These are phyloP conservation scores for Eugnorisma glareosa DNA, from an alignment of 2,888 invertebrate genomes.

Conservation along the genomic window DNA sequence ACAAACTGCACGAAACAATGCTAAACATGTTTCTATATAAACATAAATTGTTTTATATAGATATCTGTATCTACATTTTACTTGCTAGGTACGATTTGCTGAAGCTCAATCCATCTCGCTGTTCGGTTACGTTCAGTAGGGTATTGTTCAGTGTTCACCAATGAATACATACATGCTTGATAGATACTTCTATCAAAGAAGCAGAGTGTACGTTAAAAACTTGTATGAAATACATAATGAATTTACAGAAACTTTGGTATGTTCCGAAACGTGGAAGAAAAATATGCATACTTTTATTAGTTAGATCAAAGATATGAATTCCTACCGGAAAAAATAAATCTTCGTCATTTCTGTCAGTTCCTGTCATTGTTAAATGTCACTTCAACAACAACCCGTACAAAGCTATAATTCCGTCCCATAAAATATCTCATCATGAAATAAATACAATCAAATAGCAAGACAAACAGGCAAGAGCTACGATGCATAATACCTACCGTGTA, in stretches of 20 bases:
- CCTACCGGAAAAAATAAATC: slow-evolving; percentile 2
- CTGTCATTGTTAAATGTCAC: slow-evolving; percentile 23
- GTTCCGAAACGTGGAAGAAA: not conserved
- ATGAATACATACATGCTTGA: slow-evolving; percentile 33
- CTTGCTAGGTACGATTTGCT: not conserved
- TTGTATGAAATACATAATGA: not conserved
- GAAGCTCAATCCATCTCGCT: slow-evolving; percentile 4
- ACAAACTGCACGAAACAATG: not conserved
- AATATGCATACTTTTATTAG: slow-evolving; percentile 14
- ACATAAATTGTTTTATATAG: not conserved
- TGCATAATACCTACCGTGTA: slow-evolving; percentile 31
- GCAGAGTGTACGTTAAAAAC: not conserved
- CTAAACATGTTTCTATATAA: not conserved
- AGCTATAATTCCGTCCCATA: not conserved
- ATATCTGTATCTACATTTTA: not conserved
- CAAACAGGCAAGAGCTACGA: slow-evolving; percentile 29
- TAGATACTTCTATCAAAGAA: not conserved
- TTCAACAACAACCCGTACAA: slow-evolving; percentile 12
- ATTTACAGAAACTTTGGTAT: not conserved
- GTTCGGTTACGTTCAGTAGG: not conserved
- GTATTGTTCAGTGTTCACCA: not conserved
- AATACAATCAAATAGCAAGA: slow-evolving; percentile 15
- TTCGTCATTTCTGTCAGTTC: not conserved
- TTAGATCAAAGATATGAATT: not conserved
- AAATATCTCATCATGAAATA: slow-evolving; percentile 14